phyloP scores from a whole-genome alignment of 1,140 invertebrate genomes.

The Grapholita molesta region DNA sequence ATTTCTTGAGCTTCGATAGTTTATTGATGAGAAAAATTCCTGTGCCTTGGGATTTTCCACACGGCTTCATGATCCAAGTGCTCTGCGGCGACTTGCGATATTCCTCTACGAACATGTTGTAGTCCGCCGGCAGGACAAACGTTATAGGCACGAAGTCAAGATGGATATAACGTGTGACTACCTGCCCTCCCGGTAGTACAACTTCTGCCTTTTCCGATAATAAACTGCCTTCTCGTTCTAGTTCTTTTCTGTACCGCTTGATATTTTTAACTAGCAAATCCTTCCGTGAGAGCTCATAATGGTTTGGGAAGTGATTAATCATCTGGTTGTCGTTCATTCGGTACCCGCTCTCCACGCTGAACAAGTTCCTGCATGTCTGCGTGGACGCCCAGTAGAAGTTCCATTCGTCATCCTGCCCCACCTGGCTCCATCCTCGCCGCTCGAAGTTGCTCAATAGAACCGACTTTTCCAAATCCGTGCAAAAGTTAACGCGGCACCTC shows the following conservation, averaged over 20 bases:
- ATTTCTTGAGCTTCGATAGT: constrained; percentile 92
- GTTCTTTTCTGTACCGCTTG: constrained; percentile 94
- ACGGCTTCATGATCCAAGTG: constrained; percentile 99
- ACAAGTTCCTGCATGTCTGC: constrained; percentile 92
- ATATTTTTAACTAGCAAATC: constrained; percentile 98
- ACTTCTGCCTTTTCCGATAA: constrained; percentile 86
- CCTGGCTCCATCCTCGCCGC: constrained; percentile 94
- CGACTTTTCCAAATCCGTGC: constrained; percentile 96
- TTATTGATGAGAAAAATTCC: constrained; percentile 95
- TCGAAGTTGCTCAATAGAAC: constrained; percentile 96
- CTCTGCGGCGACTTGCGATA: constrained; percentile 95
- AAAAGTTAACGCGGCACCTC: constrained; percentile 86
- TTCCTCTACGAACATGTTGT: constrained; percentile 98
- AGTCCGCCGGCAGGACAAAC: constrained; percentile 96
- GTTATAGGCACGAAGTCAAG: constrained; percentile 96
- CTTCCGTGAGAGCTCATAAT: constrained; percentile 96
- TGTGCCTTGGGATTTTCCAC: constrained; percentile 92
- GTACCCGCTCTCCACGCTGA: constrained; percentile 95
- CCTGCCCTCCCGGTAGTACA: constrained; percentile 79
- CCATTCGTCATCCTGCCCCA: constrained; percentile 96
- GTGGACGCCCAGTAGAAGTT: constrained; percentile 98
- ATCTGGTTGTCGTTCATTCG: constrained; percentile 94
- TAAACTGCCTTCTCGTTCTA: constrained; percentile 93
- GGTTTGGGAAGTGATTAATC: constrained; percentile 96
- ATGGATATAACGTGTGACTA: constrained; percentile 87